Base-by-base conservation (phyloP, 2,888 invertebrate species). In the Onthophagus sagittarius region DNA sequence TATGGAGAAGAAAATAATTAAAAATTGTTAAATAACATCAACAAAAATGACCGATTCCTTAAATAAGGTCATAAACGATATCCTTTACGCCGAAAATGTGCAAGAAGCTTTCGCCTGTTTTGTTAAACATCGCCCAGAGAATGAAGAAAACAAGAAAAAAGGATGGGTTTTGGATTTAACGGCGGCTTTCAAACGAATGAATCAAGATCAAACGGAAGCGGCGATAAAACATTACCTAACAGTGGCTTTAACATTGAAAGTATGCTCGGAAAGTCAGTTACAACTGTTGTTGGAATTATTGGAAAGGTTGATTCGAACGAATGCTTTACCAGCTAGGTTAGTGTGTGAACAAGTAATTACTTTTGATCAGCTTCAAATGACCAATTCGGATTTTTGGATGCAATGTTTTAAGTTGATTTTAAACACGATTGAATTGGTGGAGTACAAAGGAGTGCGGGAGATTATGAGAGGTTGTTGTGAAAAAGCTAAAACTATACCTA, bases 391-490 rank as follows among this genome's bases (percentile, higher is more conserved):
- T 77, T 96, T 95, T 85, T 98, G 98, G 97, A 91, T 94, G 71
- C 93, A 94, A 84, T 92, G 94, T 81, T 97, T 98, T 83, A 89
- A 89, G 78, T 87, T 98, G 3, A 92, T 98, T 72, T 89, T 93
- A 78, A 92, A 91, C 83, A 92, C 97, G 64, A 94, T 98, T 80
- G 93, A 93, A 62, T 93, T 94, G 73, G 97, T 98, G 0, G 97
- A 98, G 85, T 98, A 98, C 83, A 98, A 98, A 87, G 98, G 96
- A 13, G 96, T 96, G 0, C 87, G 96, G 78, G 96, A 96, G 88
- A 94, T 96, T 74, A 95, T 96, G 94, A 96, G 95, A 93, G 91
- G 92, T 65, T 96, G 95, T 80, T 90, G 96, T 79, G 97, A 98
- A 81, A 97, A 96, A 86, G 93, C 95, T 0, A 92, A 93, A 79